phyloP scores from a whole-genome alignment of 2,797 vertebrate species.

The Picus viridis region DNA sequence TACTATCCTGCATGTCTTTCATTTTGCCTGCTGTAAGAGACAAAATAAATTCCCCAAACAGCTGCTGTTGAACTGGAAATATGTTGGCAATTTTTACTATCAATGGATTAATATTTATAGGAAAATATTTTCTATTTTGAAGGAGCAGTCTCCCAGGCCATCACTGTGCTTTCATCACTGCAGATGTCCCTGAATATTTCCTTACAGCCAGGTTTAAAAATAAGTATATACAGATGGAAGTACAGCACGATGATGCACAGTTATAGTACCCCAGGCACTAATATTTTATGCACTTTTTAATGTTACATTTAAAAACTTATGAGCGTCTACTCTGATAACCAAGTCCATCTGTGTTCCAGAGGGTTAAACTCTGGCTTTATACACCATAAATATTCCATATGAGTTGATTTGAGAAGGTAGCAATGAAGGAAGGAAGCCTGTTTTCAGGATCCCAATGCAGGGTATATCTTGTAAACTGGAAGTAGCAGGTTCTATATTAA shows the following conservation, averaged over 20 bases:
- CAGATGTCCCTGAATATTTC: slow-evolving; percentile 46
- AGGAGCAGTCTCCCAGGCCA: background rate
- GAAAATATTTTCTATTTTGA: slow-evolving; percentile 38
- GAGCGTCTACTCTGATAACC: background rate
- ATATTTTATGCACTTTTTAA: slow-evolving; percentile 58
- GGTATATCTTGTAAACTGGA: background rate
- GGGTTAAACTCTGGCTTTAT: background rate
- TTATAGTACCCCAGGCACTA: slow-evolving; percentile 9
- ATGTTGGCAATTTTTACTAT: slow-evolving; percentile 13
- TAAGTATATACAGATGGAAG: slow-evolving; percentile 35
- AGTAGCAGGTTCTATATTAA: background rate
- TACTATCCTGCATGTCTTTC: background rate
- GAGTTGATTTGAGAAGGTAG: background rate
- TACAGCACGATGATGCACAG: background rate
- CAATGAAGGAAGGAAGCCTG: background rate
- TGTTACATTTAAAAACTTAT: slow-evolving; percentile 40
- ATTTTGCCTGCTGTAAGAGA: background rate
- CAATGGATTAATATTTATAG: slow-evolving; percentile 43
- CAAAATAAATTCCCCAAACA: background rate
- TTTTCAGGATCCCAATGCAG: background rate
- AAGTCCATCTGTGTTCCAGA: background rate
- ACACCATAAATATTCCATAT: background rate
- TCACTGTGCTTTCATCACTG: slow-evolving; percentile 39
- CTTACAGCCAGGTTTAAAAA: slow-evolving; percentile 24
- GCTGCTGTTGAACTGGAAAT: slow-evolving; percentile 2